phyloP scores from a whole-genome alignment of 2,113 vertebrate genomes.

The Cebidichthys violaceus region DNA sequence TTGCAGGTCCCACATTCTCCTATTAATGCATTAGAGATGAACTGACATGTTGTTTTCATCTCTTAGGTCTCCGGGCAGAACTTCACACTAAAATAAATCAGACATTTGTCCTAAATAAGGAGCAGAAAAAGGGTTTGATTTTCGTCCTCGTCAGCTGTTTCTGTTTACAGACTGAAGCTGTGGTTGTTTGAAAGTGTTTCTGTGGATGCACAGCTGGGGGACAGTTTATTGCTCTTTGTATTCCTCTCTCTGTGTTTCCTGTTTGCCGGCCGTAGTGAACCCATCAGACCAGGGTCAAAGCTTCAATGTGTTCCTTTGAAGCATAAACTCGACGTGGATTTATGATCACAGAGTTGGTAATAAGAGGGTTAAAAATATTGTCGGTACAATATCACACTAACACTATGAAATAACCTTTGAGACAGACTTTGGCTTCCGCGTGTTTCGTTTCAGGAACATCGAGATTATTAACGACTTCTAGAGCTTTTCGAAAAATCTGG shows the following conservation, averaged over 20 bases:
- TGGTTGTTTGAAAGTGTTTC: background rate
- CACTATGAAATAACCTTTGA: background rate
- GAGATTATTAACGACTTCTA: background rate
- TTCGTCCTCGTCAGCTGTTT: too few species aligned
- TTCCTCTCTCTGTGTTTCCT: background rate
- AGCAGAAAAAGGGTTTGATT: background rate
- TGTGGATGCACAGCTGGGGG: background rate
- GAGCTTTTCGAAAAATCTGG: background rate
- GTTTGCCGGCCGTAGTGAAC: constrained; percentile 3
- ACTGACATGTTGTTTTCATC: background rate
- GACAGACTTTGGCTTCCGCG: background rate
- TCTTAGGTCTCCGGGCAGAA: background rate
- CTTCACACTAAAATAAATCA: too few species aligned
- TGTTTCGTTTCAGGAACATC: background rate
- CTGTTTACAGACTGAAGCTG: too few species aligned
- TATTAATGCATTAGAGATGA: background rate
- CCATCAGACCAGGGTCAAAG: background rate
- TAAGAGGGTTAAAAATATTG: background rate
- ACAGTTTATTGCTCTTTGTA: background rate
- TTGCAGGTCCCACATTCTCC: background rate
- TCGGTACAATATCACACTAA: too few species aligned
- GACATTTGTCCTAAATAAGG: background rate
- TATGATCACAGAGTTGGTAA: background rate
- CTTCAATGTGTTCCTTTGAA: background rate
- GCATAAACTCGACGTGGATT: background rate